Percentiles rank a stretch among this genome's conserved stretches.
These are phyloP conservation scores for Melolontha melolontha DNA, from an alignment of 2,888 invertebrate species.

Conservation along the genomic window DNA sequence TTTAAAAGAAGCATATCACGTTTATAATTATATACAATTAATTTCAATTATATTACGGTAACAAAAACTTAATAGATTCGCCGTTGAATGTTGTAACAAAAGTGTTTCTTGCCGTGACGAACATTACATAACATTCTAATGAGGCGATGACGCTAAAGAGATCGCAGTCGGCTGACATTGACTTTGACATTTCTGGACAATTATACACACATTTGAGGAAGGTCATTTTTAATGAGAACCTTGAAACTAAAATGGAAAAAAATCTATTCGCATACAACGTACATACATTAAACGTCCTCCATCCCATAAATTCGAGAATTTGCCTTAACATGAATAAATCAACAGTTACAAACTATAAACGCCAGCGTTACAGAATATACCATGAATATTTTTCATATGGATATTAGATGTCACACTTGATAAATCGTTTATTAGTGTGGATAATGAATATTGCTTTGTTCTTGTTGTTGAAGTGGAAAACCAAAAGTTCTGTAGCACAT, in stretches of 20 bases:
- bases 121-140: constrained; percentile 34
- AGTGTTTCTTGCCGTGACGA: no score
- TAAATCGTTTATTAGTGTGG: background rate
- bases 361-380: constrained; percentile 1
- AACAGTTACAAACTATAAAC: constrained; percentile 28
- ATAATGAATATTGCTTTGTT: no score
- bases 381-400: constrained; percentile 23
- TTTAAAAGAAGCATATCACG: no score
- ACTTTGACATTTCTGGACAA: constrained; percentile 40
- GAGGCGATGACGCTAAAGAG: constrained; percentile 30
- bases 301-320: constrained; percentile 18
- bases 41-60: no score
- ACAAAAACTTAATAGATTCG: no score
- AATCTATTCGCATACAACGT: constrained; percentile 23
- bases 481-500: no score
- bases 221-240: constrained; percentile 36
- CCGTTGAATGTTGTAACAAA: no score
- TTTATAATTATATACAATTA: no score
- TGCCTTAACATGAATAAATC: constrained; percentile 27
- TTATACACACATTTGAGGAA: constrained; percentile 37
- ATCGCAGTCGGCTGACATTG: constrained; percentile 36
- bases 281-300: constrained; percentile 11
- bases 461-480: no score
- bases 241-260: constrained; percentile 28
- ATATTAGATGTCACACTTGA: constrained; percentile 20